Evolutionary conservation across 2,113 vertebrate species (phyloP).

Genomic region (Oceanites oceanicus): DNA sequence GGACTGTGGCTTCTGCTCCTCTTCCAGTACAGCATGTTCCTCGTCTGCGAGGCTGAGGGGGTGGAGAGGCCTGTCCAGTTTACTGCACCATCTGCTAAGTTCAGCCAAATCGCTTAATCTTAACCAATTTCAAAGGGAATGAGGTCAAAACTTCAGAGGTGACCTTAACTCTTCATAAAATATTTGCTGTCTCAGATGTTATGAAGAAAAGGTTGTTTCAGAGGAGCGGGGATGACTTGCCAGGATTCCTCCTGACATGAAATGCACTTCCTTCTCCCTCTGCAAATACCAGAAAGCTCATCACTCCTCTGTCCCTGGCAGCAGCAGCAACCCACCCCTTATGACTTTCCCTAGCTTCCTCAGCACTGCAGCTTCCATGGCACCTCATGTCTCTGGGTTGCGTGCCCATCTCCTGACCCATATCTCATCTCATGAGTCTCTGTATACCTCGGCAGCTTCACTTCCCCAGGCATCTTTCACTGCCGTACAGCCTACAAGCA

Average conservation of each 20-base stretch:
- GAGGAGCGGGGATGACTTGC: slow-evolving; percentile 19
- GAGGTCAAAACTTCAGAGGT: slow-evolving; percentile 59
- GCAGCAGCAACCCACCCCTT: neutral
- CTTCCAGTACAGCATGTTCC: slow-evolving; percentile 22
- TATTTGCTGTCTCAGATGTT: slow-evolving; percentile 54
- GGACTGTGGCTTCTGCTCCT: neutral
- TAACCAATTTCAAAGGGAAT: slow-evolving; percentile 57
- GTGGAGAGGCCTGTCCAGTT: slow-evolving; percentile 20
- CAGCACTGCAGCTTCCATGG: neutral
- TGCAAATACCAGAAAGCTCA: neutral
- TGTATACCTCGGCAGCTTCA: neutral
- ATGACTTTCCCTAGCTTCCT: neutral
- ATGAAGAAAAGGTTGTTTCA: slow-evolving; percentile 39
- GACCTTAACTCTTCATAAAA: slow-evolving; percentile 66
- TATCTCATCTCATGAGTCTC: neutral
- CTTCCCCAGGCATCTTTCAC: neutral
- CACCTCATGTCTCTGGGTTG: neutral
- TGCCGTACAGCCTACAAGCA: neutral
- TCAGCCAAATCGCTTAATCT: slow-evolving; percentile 57
- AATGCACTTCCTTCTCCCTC: slow-evolving; percentile 33
- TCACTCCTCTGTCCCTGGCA: neutral
- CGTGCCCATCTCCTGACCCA: fast-evolving
- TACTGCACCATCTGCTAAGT: slow-evolving; percentile 52
- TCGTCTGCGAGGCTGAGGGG: neutral
- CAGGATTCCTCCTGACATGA: slow-evolving; percentile 18